phyloP scores from a whole-genome alignment of 2,797 vertebrate genomes.

The Pristis pectinata region DNA sequence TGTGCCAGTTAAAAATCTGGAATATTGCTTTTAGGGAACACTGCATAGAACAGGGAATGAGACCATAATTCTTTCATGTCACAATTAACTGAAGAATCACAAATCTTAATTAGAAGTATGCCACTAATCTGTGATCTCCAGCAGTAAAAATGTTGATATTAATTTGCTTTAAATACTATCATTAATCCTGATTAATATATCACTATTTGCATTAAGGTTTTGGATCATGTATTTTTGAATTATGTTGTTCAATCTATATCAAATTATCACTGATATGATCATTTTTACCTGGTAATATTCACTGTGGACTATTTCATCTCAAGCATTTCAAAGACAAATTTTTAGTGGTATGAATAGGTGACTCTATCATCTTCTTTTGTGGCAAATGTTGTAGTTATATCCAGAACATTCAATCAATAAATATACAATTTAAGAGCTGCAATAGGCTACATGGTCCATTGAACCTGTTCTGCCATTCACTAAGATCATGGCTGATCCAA shows the following conservation, averaged over 20 bases:
- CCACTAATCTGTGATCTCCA: not conserved
- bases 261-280: not conserved
- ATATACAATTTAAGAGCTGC: too few relatives aligned
- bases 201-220: not conserved
- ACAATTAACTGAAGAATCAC: not conserved
- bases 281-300: not conserved
- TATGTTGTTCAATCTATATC: not conserved
- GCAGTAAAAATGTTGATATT: not conserved
- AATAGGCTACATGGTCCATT: too few relatives aligned
- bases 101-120: not conserved
- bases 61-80: not conserved
- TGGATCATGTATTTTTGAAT: too few relatives aligned
- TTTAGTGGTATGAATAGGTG: not conserved
- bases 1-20: not conserved
- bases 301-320: too few relatives aligned
- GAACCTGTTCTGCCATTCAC: too few relatives aligned
- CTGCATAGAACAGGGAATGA: not conserved
- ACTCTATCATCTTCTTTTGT: not conserved
- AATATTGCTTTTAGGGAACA: constrained; percentile 4
- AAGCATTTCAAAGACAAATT: not conserved
- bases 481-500: too few relatives aligned
- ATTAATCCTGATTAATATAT: not conserved
- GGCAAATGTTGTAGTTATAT: not conserved
- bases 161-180: not conserved
- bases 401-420: too few relatives aligned